A percentile compares a stretch with the other conserved stretches of the same genome.
These are phyloP conservation scores for Cantharis flavilabris DNA, from an alignment of 2,888 invertebrate species.

Conservation along the genomic window DNA sequence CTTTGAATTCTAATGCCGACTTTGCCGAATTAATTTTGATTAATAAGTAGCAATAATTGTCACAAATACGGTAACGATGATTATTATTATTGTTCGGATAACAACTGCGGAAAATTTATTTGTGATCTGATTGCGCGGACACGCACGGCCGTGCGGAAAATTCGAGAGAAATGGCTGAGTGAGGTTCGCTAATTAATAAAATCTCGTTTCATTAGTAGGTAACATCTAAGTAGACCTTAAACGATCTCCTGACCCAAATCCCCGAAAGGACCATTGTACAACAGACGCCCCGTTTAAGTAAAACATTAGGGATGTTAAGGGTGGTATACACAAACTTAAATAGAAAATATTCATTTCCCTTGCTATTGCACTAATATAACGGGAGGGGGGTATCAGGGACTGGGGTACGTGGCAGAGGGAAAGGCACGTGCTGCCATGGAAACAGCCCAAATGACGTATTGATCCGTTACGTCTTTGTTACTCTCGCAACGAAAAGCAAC, in stretches of 20 bases:
- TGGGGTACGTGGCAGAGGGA: conserved; percentile 47
- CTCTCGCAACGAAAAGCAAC: conserved; percentile 42
- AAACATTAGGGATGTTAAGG: conserved; percentile 34
- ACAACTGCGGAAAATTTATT: neutral
- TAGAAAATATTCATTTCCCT: conserved; percentile 55
- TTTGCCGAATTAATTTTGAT: conserved; percentile 6
- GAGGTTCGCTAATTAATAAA: conserved; percentile 24
- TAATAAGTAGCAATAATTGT: conserved; percentile 1
- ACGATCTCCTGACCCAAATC: conserved; percentile 41
- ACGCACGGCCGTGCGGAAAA: neutral
- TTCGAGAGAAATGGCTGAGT: neutral
- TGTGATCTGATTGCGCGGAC: neutral
- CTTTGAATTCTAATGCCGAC: conserved; percentile 5
- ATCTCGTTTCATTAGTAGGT: conserved; percentile 24
- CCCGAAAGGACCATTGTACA: conserved; percentile 38
- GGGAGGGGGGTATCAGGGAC: conserved; percentile 36
- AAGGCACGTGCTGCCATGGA: conserved; percentile 59
- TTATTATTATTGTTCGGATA: neutral
- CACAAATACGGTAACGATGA: neutral
- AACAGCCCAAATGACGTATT: conserved; percentile 61
- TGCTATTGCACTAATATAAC: conserved; percentile 54
- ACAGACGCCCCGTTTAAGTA: conserved; percentile 21
- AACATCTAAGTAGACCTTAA: conserved; percentile 33
- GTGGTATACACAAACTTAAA: conserved; percentile 49
- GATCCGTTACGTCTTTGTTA: conserved; percentile 55